Conservation (phyloP, 2,113 vertebrate genomes). For the Gila orcuttii region DNA sequence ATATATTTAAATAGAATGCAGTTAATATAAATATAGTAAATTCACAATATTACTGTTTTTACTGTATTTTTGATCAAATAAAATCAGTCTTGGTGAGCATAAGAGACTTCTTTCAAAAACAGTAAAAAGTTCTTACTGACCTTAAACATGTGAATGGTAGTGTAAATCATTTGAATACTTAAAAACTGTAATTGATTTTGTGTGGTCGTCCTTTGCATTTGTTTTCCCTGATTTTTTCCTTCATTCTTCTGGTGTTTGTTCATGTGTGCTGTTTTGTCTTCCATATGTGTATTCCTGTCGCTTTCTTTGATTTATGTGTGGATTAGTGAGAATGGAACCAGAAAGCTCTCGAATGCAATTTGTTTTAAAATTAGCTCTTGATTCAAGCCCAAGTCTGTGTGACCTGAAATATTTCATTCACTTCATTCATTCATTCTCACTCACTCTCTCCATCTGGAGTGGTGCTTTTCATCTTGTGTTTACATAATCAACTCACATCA, state of each 20-base stretch:
- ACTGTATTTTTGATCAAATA: too few relatives aligned
- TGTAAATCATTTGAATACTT: neutral
- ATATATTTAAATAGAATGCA: too few relatives aligned
- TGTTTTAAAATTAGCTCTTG: conserved; percentile 22
- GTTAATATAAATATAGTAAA: too few relatives aligned
- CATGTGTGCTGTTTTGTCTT: neutral
- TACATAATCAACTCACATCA: conserved; percentile 30
- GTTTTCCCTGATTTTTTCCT: conserved; percentile 15
- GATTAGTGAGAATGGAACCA: neutral
- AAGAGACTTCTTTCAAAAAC: neutral
- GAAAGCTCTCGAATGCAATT: conserved; percentile 10
- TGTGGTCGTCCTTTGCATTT: neutral
- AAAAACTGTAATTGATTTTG: neutral
- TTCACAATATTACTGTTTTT: too few relatives aligned
- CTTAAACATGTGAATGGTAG: neutral
- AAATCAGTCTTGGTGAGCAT: neutral
- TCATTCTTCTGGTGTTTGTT: conserved; percentile 38
- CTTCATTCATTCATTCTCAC: conserved; percentile 34
- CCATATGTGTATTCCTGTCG: neutral
- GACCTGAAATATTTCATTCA: conserved; percentile 12
- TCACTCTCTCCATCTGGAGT: conserved; percentile 36
- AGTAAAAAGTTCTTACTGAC: neutral
- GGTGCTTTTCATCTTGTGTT: conserved; percentile 17
- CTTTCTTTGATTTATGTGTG: neutral
- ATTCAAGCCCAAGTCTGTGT: conserved; percentile 1